Evolutionary conservation across 2,888 invertebrate genomes (phyloP).

Genomic region (Callyntrura guangdongensis): DNA sequence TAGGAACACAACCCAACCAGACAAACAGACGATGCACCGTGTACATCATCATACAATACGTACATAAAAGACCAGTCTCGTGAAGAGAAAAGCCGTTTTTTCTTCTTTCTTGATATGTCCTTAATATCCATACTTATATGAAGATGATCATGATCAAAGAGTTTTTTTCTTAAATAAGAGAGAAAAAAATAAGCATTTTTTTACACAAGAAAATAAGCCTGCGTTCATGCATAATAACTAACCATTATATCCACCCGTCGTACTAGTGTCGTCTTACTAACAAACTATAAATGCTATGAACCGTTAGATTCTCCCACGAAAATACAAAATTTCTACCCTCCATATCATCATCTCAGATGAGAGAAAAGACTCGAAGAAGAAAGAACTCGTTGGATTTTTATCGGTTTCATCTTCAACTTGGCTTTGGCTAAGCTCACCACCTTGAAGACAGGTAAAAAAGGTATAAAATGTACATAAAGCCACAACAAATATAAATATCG

Average conservation of each 20-base stretch:
- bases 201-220: not conserved
- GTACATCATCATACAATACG: too few species aligned
- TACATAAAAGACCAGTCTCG: not conserved
- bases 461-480: not conserved
- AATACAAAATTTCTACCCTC: conserved; percentile 63
- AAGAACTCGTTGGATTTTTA: conserved; percentile 68
- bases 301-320: conserved; percentile 78
- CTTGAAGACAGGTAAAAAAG: not conserved
- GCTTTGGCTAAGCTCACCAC: not conserved
- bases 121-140: conserved; percentile 35
- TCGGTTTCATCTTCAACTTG: conserved; percentile 57
- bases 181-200: conserved; percentile 7
- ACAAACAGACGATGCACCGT: not conserved
- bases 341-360: conserved; percentile 15
- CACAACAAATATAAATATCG: conserved; percentile 1
- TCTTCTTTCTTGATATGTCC: not conserved
- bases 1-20: conserved; percentile 4
- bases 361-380: not conserved
- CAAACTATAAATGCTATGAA: conserved; percentile 46
- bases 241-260: conserved; percentile 39
- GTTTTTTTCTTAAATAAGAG: not conserved
- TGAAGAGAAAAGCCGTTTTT: not conserved
- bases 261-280: conserved; percentile 41
- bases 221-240: not conserved
- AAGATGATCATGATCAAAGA: not conserved